Base-by-base conservation (phyloP, 2,888 invertebrate species). In the Beris morrisii region DNA sequence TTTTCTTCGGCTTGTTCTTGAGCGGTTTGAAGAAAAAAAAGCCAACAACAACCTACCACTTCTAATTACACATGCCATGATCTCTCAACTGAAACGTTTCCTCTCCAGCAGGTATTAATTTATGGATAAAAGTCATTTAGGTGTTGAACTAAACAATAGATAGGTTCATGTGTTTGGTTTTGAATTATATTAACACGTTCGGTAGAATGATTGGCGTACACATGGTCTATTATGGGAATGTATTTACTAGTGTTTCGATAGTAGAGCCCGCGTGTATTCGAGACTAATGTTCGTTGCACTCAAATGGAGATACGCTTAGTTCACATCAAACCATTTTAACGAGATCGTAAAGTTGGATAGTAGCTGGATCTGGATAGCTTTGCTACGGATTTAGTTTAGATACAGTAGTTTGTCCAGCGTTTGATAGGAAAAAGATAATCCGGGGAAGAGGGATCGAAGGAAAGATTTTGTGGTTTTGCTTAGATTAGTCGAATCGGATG, bases 121-220 rank as follows among this genome's bases (percentile, higher is more conserved):
- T 69, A 69, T 69, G 69, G 66, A 64, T 65, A 66, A 69, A 69
- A 67, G 58, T 67, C 66, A 69, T 69, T 69, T 67, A 65, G 66
- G 69, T 69, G 69, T 69, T 69, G 69, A 69, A 66, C 64, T 67
- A 66, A 69, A 69, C 69, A 67, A 69, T 67, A 67, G 69, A 69
- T 66, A 64, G 59, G 57, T 64, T 64, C 64, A 61, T 66, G 66
- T 68, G 68, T 57, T 65, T 53, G 68, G 65, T 68, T 67, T 68
- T 65, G 63, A 61, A 68, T 65, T 67, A 67, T 67, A 67, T 67
- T 67, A 67, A 67, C 59, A 64, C 67, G 67, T 64, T 67, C 38
- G 15, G 38, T 22, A 56, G 13, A 13, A 61, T 67, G 63, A 30
- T n/a, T 31, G n/a, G 43, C 57, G 22, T 6, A 38, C 38, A 15